Evolutionary conservation across 2,888 invertebrate genomes (phyloP).

Genomic region (Miltochrista miniata): DNA sequence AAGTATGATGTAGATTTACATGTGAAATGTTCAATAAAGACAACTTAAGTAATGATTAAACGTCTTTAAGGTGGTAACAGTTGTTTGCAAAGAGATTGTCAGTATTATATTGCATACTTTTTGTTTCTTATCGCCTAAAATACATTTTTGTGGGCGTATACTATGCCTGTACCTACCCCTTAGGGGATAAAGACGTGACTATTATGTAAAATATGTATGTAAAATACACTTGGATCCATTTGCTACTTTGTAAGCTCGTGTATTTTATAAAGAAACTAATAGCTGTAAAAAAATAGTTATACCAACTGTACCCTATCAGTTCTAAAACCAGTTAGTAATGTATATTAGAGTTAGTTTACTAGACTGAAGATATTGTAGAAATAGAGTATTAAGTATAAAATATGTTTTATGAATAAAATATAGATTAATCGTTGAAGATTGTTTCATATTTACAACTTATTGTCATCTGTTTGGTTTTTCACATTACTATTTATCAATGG

Average conservation of each 20-base stretch:
- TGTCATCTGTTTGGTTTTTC: no score
- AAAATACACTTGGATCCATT: no score
- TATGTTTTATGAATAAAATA: slow-evolving; percentile 43
- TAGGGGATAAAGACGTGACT: no score
- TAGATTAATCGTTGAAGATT: slow-evolving; percentile 21
- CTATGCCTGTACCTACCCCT: no score
- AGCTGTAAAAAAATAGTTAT: neutral
- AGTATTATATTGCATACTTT: slow-evolving; percentile 25
- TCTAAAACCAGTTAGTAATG: slow-evolving; percentile 17
- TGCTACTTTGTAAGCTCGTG: no score
- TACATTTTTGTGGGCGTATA: neutral
- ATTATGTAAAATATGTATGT: no score
- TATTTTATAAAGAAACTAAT: no score
- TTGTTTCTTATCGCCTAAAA: slow-evolving; percentile 4
- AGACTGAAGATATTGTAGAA: slow-evolving; percentile 53
- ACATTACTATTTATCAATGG: no score
- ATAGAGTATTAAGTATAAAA: slow-evolving; percentile 45
- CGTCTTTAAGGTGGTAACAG: no score
- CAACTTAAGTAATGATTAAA: no score
- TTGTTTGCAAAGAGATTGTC: slow-evolving; percentile 12
- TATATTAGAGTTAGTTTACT: slow-evolving; percentile 37
- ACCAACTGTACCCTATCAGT: slow-evolving; percentile 10
- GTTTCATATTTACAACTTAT: slow-evolving; percentile 8
- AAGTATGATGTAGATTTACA: no score
- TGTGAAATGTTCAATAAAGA: no score